Percentiles rank a stretch among this genome's conserved stretches.
phyloP scores from a whole-genome alignment of 1,140 invertebrate species.

The Scaptomyza montana region DNA sequence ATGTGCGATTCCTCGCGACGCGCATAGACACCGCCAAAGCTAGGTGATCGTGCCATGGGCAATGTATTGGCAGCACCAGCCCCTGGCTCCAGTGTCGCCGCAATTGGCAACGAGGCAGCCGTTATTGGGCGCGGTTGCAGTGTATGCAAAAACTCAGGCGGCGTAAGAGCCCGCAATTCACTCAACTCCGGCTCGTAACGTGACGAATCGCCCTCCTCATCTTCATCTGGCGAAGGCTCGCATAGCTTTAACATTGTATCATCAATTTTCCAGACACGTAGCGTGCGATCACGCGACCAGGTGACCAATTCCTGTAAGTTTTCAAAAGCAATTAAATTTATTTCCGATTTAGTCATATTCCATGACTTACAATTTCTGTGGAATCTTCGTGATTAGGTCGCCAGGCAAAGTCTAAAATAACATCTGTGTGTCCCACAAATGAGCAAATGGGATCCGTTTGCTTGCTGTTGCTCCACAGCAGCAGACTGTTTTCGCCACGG shows the following conservation, averaged over 20 bases:
- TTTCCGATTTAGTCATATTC: not conserved
- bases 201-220: constrained; percentile 45
- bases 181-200: constrained; percentile 58
- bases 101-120: constrained; percentile 64
- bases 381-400: constrained; percentile 85
- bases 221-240: constrained; percentile 77
- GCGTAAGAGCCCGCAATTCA: constrained; percentile 58
- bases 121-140: constrained; percentile 55
- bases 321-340: not conserved
- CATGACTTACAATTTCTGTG: constrained; percentile 66
- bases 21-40: constrained; percentile 52
- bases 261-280: constrained; percentile 96
- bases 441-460: constrained; percentile 90
- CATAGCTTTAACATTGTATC: constrained; percentile 91
- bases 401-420: constrained; percentile 98
- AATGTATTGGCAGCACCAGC: constrained; percentile 36
- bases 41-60: constrained; percentile 69
- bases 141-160: constrained; percentile 57
- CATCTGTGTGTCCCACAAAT: constrained; percentile 96
- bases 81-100: constrained; percentile 34
- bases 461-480: constrained; percentile 92
- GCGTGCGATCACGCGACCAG: constrained; percentile 96
- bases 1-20: constrained; percentile 73
- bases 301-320: constrained; percentile 93
- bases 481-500: constrained; percentile 91